A percentile compares a stretch with the other conserved stretches of the same genome.
phyloP scores from a whole-genome alignment of 2,113 vertebrate genomes.

The Melanerpes formicivorus region DNA sequence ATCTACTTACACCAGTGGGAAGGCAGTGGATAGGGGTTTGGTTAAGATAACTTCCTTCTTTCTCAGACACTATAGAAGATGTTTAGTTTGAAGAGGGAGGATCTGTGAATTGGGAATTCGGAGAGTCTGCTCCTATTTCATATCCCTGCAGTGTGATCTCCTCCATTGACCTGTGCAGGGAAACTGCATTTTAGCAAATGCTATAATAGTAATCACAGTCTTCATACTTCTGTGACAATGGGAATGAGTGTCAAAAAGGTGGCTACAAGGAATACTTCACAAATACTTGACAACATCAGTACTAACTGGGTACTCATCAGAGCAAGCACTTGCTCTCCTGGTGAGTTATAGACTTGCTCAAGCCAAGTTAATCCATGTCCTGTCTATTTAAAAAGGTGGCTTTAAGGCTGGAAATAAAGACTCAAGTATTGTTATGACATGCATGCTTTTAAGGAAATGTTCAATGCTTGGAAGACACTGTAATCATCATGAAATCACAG shows the following conservation, averaged over 20 bases:
- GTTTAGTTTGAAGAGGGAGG: background rate
- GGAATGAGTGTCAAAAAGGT: fast-evolving
- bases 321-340: background rate
- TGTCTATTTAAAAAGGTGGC: background rate
- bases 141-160: background rate
- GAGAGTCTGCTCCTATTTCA: background rate
- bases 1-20: background rate
- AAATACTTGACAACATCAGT: background rate
- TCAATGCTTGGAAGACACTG: background rate
- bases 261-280: background rate
- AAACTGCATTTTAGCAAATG: background rate
- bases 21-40: background rate
- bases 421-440: background rate
- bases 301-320: background rate
- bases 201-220: background rate
- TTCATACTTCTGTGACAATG: background rate
- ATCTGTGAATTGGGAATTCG: background rate
- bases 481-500: background rate
- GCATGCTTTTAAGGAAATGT: background rate
- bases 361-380: background rate
- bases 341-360: background rate
- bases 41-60: background rate
- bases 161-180: background rate
- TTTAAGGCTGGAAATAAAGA: background rate
- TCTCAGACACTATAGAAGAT: background rate